Evolutionary conservation across 2,113 vertebrate genomes (phyloP).

Genomic region (Proterorhinus semilunaris): DNA sequence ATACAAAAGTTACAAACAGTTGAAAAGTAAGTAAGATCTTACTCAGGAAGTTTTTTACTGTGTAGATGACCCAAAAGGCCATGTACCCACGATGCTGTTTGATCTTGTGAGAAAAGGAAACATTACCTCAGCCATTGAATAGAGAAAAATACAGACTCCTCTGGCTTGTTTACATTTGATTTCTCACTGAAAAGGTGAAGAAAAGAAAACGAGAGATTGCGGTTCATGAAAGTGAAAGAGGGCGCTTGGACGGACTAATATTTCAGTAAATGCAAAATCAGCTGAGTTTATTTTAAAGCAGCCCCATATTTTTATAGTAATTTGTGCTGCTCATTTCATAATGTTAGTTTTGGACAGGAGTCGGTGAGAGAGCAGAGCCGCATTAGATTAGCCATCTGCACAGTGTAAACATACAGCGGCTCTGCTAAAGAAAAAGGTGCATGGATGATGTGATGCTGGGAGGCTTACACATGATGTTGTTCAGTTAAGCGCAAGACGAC

Average conservation of each 20-base stretch:
- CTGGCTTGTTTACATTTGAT: conserved; percentile 75
- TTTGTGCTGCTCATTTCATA: conserved; percentile 79
- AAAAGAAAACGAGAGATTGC: conserved; percentile 47
- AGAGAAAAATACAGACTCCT: conserved; percentile 61
- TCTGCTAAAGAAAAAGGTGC: conserved; percentile 64
- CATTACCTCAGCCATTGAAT: conserved; percentile 73
- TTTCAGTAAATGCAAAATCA: conserved; percentile 82
- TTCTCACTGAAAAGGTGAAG: conserved; percentile 66
- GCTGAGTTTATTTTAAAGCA: conserved; percentile 83
- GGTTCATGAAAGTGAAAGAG: conserved; percentile 55
- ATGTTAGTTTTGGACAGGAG: conserved; percentile 80
- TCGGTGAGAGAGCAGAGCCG: conserved; percentile 69
- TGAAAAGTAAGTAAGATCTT: neutral
- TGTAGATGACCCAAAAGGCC: conserved; percentile 39
- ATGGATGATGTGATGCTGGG: conserved; percentile 53
- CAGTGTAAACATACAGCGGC: conserved; percentile 74
- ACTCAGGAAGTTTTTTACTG: conserved; percentile 26
- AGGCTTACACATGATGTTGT: conserved; percentile 31
- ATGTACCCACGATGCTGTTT: conserved; percentile 48
- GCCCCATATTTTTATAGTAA: conserved; percentile 81
- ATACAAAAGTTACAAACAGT: neutral
- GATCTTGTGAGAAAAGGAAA: conserved; percentile 72
- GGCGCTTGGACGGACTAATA: conserved; percentile 77
- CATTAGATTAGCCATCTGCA: conserved; percentile 75
- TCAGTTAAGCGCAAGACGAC: neutral